Evolutionary conservation across 2,888 invertebrate genomes (phyloP).

Genomic region (Pyrrhosoma nymphula): DNA sequence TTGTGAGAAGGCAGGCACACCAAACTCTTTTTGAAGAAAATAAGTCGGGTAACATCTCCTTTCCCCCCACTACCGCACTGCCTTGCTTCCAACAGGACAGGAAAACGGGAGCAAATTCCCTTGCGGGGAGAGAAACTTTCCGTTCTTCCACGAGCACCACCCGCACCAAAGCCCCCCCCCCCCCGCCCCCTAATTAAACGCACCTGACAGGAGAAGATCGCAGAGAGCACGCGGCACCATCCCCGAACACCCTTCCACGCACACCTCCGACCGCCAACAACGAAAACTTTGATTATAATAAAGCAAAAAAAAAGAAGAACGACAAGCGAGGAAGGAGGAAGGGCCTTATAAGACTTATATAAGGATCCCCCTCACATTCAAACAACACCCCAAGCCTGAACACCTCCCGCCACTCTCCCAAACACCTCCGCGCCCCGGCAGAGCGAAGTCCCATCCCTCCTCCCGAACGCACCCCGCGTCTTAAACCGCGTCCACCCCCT

Average conservation of each 20-base stretch:
- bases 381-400: neutral
- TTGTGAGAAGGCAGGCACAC: too few species aligned
- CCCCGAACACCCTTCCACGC: neutral
- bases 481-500: neutral
- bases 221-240: neutral
- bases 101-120: constrained; percentile 13
- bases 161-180: neutral
- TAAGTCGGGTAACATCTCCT: neutral
- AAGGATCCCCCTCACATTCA: constrained; percentile 27
- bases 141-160: neutral
- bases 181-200: constrained; percentile 36
- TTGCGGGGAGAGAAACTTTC: neutral
- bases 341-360: constrained; percentile 7
- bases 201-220: constrained; percentile 49
- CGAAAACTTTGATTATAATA: constrained; percentile 58
- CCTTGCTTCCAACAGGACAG: neutral
- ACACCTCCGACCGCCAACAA: neutral
- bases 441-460: neutral
- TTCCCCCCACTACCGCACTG: neutral
- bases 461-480: neutral
- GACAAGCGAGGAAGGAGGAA: constrained; percentile 6
- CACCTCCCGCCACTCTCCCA: neutral
- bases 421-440: neutral
- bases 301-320: constrained; percentile 51
- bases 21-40: neutral